Evolutionary conservation across 1,140 invertebrate species (phyloP), one percentile per base, ranked within the genome.

Genomic region (Andricus grossulariae): DNA sequence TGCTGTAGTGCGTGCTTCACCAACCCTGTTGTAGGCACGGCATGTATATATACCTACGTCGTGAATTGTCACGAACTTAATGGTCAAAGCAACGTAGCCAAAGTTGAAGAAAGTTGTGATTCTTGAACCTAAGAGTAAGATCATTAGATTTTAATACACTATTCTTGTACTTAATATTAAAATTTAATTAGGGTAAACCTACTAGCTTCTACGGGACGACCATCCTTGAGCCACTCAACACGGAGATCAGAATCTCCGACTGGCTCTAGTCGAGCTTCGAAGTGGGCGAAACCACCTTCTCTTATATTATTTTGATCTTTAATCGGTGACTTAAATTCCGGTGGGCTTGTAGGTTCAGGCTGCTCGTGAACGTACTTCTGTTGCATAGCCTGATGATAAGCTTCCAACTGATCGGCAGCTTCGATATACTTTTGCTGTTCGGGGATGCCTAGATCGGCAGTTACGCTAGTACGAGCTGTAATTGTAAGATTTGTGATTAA

Each of bases 161-260:
- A 66, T 10, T 19, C 55, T 70, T 71, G 15, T 72, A 18, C 45
- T 78, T 12, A 19, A 79, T 66, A 66, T 32, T 25, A 71, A 13
- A 77, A 54, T 71, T 19, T 12, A 71, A 71, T 51, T 32, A 32
- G 51, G 52, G 45, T 3, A 13, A 73, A 88, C 89, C 76, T 25
- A 94, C 97, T 98, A 50, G 97, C 97, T 94, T 98, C 96, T 76
- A 98, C 94, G 39, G 96, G 95, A 82, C 94, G 94, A 75, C 97
- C 97, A 92, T 99, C 97, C 88, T 98, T 98, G 60, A 97, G 94
- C 98, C 98, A 99, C 92, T 99, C 97, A 12, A 99, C 97, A 87
- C 93, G 95, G 85, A 99, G 94, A 54, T 95, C 96, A 2, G 97
- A 94, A 90, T 99, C 98, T 49, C 97, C 97, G 73, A 98, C 92